Conservation (phyloP, 2,888 invertebrate species). For the Coleophora flavipennella region DNA sequence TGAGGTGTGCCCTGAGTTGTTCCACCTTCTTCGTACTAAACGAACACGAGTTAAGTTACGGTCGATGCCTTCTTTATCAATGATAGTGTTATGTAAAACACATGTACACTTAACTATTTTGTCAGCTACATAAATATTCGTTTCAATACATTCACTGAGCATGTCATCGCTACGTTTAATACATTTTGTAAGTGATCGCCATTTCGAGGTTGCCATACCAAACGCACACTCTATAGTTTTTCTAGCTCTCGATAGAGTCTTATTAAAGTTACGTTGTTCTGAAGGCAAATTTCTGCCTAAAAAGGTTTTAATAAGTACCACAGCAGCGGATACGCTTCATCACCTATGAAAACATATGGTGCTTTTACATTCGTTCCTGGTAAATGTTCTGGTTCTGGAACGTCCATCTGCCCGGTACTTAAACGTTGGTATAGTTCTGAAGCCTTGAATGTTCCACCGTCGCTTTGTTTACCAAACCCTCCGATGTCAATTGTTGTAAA, state of each 20-base stretch:
- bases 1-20: not conserved
- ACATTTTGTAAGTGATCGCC: constrained; percentile 6
- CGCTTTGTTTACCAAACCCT: constrained; percentile 6
- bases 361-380: constrained; percentile 7
- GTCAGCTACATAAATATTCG: constrained; percentile 6
- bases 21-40: not conserved
- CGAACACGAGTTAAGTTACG: constrained; percentile 4
- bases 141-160: too few species aligned
- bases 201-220: constrained; percentile 9
- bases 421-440: constrained; percentile 7
- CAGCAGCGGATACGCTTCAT: constrained; percentile 9
- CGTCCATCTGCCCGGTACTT: constrained; percentile 7
- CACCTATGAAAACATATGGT: constrained; percentile 10
- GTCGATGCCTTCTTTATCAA: constrained; percentile 8
- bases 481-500: constrained; percentile 6
- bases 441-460: constrained; percentile 6
- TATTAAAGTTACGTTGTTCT: constrained; percentile 9
- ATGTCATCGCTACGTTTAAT: constrained; percentile 7
- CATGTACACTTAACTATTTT: constrained; percentile 7
- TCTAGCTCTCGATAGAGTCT: constrained; percentile 8
- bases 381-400: constrained; percentile 9
- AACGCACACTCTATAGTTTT: constrained; percentile 13
- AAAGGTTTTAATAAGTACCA: constrained; percentile 10
- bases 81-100: constrained; percentile 9
- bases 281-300: constrained; percentile 6